These are phyloP conservation scores for Tipula unca DNA, from an alignment of 2,888 invertebrate species.

Conservation along the genomic window DNA sequence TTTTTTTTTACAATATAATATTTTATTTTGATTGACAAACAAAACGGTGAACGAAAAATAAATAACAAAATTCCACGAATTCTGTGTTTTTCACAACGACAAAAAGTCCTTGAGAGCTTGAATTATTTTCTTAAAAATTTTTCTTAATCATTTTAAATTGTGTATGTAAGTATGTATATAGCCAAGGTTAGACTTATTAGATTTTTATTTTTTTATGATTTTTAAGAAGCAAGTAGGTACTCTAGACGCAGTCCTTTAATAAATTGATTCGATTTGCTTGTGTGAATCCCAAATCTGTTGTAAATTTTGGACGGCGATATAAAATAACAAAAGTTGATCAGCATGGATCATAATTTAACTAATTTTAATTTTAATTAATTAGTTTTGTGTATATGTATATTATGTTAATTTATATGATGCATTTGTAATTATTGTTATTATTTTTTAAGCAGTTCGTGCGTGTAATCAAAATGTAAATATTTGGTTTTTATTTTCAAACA, in stretches of 20 bases:
- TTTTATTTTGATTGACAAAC: background rate
- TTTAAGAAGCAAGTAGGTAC: background rate
- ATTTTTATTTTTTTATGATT: background rate
- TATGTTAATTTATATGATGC: too few species aligned
- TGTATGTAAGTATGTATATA: background rate
- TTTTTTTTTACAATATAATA: background rate
- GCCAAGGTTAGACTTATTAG: background rate
- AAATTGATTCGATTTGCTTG: background rate
- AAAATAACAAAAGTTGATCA: too few species aligned
- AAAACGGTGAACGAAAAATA: background rate
- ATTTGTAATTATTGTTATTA: too few species aligned
- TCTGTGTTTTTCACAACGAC: background rate
- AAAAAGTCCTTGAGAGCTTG: background rate
- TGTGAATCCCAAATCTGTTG: background rate
- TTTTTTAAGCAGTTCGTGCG: too few species aligned
- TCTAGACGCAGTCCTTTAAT: background rate
- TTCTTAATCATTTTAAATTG: too few species aligned
- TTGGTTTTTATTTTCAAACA: too few species aligned
- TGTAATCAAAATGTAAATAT: too few species aligned
- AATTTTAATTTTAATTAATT: too few species aligned
- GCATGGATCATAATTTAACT: too few species aligned
- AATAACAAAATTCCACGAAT: background rate
- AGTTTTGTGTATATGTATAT: too few species aligned
- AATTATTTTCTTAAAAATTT: background rate
- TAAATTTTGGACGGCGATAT: too few species aligned